Evolutionary conservation across 2,888 invertebrate species (phyloP), one percentile per base, ranked within the genome.

Genomic region (Drosophila austrosaltans): DNA sequence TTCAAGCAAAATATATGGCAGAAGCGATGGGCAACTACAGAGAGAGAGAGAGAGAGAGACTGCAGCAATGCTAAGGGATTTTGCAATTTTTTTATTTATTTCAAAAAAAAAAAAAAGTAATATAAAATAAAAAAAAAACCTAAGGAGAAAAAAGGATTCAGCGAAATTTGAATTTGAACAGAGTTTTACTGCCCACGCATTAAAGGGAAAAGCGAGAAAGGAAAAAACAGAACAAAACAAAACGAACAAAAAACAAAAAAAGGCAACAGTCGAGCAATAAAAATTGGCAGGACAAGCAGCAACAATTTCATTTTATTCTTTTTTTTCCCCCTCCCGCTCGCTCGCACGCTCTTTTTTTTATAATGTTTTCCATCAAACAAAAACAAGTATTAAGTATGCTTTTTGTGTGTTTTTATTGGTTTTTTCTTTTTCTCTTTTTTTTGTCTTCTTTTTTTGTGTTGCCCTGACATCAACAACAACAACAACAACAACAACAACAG

Each of bases 201-300:
- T 48, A 48, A 48, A 48, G 48, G 48, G 25, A 22, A 48, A 48
- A 48, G 8, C 1, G 44, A 10, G 8, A 48, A 48, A 16, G 72
- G 72, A 39, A 63, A 48, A 48, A 16, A 64, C 64, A 64, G 16
- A 58, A 54, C 71, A 39, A 63, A 36, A 36, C 36, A 36, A 36
- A 36, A 36, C 36, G n/a, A 16, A 56, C 7, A 20, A 8, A 3
- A 32, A n/a, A 7, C 12, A 39, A 54, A 39, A 54, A 72, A 59
- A 44, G 39, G 40, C 53, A 59, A 42, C 56, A 61, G 61, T 66
- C 60, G 60, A 42, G 73, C 73, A 66, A 72, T 61, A 58, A 58
- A 64, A 64, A 72, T 53, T 72, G 54, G 12, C 40, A 28, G 54
- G 32, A 53, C 36, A 36, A 53, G 48, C 48, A 48, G 48, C 48